Evolutionary conservation across 1,140 invertebrate species (phyloP), one percentile per base, ranked within the genome.

Genomic region (Drosophila parabipectinata): DNA sequence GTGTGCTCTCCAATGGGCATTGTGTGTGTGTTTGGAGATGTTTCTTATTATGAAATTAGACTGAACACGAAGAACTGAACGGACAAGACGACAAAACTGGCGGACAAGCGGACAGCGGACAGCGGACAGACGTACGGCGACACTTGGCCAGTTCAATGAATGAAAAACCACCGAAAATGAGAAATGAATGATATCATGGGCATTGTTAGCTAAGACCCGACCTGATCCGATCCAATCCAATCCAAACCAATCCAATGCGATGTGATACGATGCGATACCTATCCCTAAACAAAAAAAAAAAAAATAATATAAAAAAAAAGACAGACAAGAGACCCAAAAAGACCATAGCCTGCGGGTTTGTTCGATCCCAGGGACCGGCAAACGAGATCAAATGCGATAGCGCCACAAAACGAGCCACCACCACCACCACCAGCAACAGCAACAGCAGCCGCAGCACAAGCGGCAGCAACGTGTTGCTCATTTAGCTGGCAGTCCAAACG

Each of bases 351-450:
- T 85, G 82, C 82, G 82, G 82, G 82, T 75, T 75, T 50, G 71
- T 21, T 47, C 79, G 71, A 79, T 63, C 72, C 78, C 67, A 59
- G 71, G 63, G 58, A 61, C 62, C 79, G 48, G 83, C 83, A 90
- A 87, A 87, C 80, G 82, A 90, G 88, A 90, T 90, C 88, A 90
- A 90, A 90, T 90, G 80, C 88, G 88, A 90, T 90, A 90, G 87
- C 87, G 87, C 87, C 87, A 90, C 64, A 72, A 87, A 72, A 77
- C 77, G 62, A 83, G 73, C 55, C 64, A 72, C 58, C 58, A 72
- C 55, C 69, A 78, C 69, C 77, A 54, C 18, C 21, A 39, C n/a
- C 57, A 54, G 63, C 62, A 24, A 10, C 45, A 59, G 50, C 59
- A 10, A 18, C 18, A 14, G 28, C 30, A 45, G 30, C 55, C 2